phyloP scores from a whole-genome alignment of 2,888 invertebrate species.

The Dorcus parallelipipedus region DNA sequence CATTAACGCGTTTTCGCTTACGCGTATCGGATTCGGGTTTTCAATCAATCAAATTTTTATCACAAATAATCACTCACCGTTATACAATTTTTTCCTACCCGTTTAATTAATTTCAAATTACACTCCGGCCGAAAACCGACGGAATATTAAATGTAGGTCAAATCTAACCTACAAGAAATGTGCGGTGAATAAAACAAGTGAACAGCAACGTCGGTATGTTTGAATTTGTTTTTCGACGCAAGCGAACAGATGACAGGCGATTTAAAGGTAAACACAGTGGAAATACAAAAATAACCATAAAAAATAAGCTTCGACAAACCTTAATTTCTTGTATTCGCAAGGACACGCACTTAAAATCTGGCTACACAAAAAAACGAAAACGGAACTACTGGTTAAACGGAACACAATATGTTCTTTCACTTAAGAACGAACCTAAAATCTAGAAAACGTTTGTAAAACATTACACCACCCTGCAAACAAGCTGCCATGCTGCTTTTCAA shows the following conservation, averaged over 20 bases:
- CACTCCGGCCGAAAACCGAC: slow-evolving; percentile 13
- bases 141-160: slow-evolving; percentile 32
- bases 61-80: too few species aligned
- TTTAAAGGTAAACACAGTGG: not conserved
- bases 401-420: slow-evolving; percentile 8
- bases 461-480: slow-evolving; percentile 42
- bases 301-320: slow-evolving; percentile 14
- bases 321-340: slow-evolving; percentile 15
- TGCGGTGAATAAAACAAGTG: not conserved
- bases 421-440: slow-evolving; percentile 12
- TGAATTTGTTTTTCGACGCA: too few species aligned
- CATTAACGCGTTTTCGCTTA: too few species aligned
- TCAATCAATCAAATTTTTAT: too few species aligned
- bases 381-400: not conserved
- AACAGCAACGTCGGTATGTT: too few species aligned
- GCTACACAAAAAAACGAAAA: slow-evolving; percentile 1
- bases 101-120: too few species aligned
- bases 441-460: slow-evolving; percentile 21
- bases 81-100: too few species aligned
- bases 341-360: slow-evolving; percentile 10
- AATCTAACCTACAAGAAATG: slow-evolving; percentile 32
- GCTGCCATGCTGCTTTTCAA: slow-evolving; percentile 45
- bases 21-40: too few species aligned
- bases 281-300: slow-evolving; percentile 10
- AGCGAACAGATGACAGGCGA: not conserved